Percentiles rank a stretch among this genome's conserved stretches.
These are phyloP conservation scores for Micrasema longulum DNA, from an alignment of 1,140 invertebrate genomes.

Conservation along the genomic window DNA sequence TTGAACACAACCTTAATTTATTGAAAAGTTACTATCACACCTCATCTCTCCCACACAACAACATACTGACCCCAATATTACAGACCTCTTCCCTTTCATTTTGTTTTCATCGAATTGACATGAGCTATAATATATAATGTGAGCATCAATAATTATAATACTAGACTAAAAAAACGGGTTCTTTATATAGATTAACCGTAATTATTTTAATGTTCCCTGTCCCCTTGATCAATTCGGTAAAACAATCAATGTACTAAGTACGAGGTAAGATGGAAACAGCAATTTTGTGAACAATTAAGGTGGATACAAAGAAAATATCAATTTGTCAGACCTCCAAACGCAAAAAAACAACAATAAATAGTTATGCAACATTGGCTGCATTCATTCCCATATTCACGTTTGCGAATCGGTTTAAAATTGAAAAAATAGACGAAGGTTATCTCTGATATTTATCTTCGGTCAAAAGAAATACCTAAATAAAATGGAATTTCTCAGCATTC, in stretches of 20 bases:
- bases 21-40: no score
- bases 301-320: conserved; percentile 11
- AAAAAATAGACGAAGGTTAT: conserved; percentile 10
- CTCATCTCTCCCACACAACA: no score
- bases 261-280: neutral
- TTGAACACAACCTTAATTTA: no score
- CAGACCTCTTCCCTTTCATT: no score
- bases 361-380: conserved; percentile 10
- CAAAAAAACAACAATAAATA: conserved; percentile 4
- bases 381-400: neutral
- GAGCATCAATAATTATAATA: no score
- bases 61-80: no score
- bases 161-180: no score
- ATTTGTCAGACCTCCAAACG: conserved; percentile 14
- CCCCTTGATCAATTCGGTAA: neutral
- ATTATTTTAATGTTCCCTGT: no score
- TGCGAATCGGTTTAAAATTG: neutral
- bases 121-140: no score
- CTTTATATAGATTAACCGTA: no score
- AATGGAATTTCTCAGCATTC: neutral
- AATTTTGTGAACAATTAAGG: neutral
- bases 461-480: neutral
- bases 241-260: conserved; percentile 1
- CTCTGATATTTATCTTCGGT: conserved; percentile 4
- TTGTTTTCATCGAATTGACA: no score